phyloP scores from a whole-genome alignment of 2,113 vertebrate species.

The Eulacestoma nigropectus region DNA sequence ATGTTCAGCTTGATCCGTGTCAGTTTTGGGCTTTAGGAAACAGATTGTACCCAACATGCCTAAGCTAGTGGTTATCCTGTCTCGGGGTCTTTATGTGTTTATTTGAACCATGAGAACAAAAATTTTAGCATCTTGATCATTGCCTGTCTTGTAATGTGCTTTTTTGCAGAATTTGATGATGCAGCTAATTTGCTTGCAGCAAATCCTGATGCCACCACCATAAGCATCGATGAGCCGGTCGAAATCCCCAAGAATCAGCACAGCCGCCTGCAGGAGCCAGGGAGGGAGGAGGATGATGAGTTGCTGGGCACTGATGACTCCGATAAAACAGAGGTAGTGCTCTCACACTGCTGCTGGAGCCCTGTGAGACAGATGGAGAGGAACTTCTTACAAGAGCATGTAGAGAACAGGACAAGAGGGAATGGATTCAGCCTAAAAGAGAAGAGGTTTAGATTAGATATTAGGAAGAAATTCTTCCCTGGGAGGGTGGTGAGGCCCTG shows the following conservation, averaged over 20 bases:
- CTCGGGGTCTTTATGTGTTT: background rate
- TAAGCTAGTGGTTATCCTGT: background rate
- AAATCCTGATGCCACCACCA: slow-evolving; percentile 77
- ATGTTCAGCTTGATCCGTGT: accelerated
- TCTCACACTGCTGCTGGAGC: background rate
- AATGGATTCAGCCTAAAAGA: background rate
- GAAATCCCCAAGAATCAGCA: slow-evolving; percentile 65
- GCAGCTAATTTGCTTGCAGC: slow-evolving; percentile 70
- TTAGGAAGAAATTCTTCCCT: background rate
- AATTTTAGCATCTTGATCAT: background rate
- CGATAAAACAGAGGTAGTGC: slow-evolving; percentile 82
- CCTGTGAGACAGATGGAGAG: background rate
- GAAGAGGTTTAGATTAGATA: background rate
- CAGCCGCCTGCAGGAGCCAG: slow-evolving; percentile 27
- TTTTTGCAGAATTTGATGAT: slow-evolving; percentile 86
- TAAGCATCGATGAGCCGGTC: slow-evolving; percentile 79
- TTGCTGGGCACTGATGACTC: slow-evolving; percentile 78
- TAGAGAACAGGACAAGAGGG: background rate
- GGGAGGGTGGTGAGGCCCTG: background rate
- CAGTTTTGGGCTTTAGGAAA: background rate
- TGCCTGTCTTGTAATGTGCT: background rate
- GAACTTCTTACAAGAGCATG: no score
- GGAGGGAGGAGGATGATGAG: slow-evolving; percentile 78
- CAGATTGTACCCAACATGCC: accelerated
- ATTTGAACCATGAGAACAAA: background rate